Conservation (phyloP, 2,888 invertebrate species). For the Pherbina coryleti region DNA sequence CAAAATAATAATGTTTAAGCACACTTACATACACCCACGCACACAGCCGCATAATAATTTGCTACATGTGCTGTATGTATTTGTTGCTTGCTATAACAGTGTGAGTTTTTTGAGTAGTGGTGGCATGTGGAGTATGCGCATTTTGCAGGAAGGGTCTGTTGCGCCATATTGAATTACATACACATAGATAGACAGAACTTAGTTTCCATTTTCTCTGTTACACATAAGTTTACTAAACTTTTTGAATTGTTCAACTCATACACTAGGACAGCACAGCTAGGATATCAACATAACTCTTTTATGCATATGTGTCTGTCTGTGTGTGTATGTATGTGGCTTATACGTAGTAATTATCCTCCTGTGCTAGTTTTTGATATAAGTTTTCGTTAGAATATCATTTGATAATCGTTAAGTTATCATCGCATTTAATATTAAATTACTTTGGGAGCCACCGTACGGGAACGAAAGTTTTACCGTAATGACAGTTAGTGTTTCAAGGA, state of each 20-base stretch:
- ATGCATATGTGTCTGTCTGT: neutral
- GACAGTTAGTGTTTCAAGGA: slow-evolving; percentile 6
- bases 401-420: slow-evolving; percentile 8
- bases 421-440: slow-evolving; percentile 18
- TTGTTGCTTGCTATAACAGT: neutral
- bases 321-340: neutral
- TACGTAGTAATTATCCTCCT: neutral
- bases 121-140: slow-evolving; percentile 30
- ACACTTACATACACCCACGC: slow-evolving; percentile 19
- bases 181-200: too few relatives aligned
- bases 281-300: neutral
- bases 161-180: slow-evolving; percentile 56
- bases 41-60: neutral
- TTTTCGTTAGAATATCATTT: slow-evolving; percentile 29
- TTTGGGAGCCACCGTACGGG: neutral
- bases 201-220: too few relatives aligned
- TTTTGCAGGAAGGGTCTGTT: slow-evolving; percentile 47
- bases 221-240: neutral
- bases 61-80: neutral
- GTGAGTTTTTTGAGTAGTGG: neutral
- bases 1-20: too few relatives aligned
- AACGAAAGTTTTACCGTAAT: slow-evolving; percentile 16
- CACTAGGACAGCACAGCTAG: neutral
- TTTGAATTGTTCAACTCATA: neutral
- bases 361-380: slow-evolving; percentile 29